phyloP scores from a whole-genome alignment of 53 echinoderm and acorn worm species.

The Temnopleurus reevesii region DNA sequence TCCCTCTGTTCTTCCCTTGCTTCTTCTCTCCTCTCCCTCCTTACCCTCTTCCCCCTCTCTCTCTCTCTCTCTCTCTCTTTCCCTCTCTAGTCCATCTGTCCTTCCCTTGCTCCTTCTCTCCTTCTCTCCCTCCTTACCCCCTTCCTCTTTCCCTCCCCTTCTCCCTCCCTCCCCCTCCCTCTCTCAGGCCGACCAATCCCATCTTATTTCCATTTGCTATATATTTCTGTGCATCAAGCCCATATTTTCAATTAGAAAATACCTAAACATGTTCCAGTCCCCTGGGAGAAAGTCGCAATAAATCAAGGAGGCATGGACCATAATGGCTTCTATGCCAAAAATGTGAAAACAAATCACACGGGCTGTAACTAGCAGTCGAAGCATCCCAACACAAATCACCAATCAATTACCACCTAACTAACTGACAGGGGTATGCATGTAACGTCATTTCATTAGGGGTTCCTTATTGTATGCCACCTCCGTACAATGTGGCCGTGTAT shows the following conservation, averaged over 20 bases:
- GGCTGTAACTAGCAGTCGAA: background rate
- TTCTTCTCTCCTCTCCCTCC: background rate
- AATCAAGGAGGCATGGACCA: background rate
- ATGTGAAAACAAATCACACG: background rate
- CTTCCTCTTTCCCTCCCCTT: no score
- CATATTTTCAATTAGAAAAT: background rate
- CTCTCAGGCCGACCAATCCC: background rate
- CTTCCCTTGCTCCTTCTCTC: background rate
- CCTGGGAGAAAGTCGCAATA: background rate
- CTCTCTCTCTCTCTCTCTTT: background rate
- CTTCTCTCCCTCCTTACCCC: background rate
- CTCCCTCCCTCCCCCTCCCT: background rate
- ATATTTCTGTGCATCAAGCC: background rate
- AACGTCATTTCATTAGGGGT: background rate
- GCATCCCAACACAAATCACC: background rate
- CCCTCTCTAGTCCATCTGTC: background rate
- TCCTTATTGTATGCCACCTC: background rate
- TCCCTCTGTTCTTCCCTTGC: background rate
- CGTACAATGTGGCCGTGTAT: background rate
- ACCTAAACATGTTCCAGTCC: background rate
- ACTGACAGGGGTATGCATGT: background rate
- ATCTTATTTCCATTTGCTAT: background rate
- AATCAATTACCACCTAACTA: background rate
- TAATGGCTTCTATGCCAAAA: conserved; percentile 13
- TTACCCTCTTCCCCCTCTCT: background rate